Evolutionary conservation across 2,797 vertebrate genomes (phyloP).

Genomic region (Lophius americanus): DNA sequence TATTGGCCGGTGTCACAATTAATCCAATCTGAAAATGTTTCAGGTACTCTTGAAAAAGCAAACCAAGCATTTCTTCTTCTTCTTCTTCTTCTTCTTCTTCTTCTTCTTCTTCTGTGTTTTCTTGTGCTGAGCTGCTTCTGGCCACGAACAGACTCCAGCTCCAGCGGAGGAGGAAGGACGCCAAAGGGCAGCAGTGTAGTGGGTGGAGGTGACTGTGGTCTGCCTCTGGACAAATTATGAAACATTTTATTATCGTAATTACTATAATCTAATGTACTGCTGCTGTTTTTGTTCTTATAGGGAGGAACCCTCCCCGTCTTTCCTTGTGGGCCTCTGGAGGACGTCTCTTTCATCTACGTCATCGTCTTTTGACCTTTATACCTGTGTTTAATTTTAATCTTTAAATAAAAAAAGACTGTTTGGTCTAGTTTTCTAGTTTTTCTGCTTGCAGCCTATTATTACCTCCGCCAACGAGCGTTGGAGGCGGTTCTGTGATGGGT

Average conservation of each 20-base stretch:
- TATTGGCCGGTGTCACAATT: not conserved
- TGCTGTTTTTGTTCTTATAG: constrained; percentile 4
- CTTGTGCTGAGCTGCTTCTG: not conserved
- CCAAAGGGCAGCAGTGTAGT: not conserved
- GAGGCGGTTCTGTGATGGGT: no score
- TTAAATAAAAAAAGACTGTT: no score
- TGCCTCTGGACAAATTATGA: not conserved
- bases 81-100: no score
- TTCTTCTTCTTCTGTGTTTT: not conserved
- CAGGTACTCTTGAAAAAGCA: not conserved
- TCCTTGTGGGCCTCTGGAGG: no score
- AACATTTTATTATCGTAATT: not conserved
- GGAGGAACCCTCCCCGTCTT: not conserved
- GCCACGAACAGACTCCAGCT: not conserved
- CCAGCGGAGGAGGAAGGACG: not conserved
- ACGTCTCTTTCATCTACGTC: no score
- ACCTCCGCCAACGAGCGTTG: no score
- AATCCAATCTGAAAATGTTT: not conserved
- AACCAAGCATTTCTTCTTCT: not conserved
- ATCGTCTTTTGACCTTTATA: no score
- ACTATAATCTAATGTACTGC: constrained; percentile 3
- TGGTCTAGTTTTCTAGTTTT: no score
- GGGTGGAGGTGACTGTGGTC: not conserved
- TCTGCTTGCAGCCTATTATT: no score
- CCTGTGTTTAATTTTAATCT: no score